Evolutionary conservation across 2,113 vertebrate genomes (phyloP), one percentile per base, ranked within the genome.

Genomic region (Eptesicus fuscus): DNA sequence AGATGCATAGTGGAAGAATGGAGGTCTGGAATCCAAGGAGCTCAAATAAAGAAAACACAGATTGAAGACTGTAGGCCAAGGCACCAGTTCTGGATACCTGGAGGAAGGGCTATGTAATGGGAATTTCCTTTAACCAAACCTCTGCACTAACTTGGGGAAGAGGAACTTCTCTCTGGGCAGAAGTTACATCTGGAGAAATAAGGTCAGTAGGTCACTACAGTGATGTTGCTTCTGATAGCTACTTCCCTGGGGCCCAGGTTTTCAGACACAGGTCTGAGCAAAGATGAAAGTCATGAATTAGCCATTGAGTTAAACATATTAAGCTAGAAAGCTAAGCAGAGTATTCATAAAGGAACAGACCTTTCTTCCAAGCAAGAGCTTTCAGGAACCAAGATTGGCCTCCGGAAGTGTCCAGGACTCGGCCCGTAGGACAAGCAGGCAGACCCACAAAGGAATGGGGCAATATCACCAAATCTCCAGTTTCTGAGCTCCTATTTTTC

Each of bases 11-110:
- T 51, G 12, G 35, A 23, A 61, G 14, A 73, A 63, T 93, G 59
- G 17, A 76, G 73, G 73, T 76, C 42, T 49, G 28, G 42, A 32
- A 76, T 76, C 44, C 44, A 76, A 32, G 44, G 44, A 76, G 28
- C 73, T 76, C 73, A 76, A 76, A 32, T 49, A 76, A 76, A 76
- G 77, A 88, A 71, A 67, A 32, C 25, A 9, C 44, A 94, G 89
- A 70, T 1, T 20, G 23, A 88, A 37, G 56, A 49, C 7, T 10
- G 0, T 32, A 42, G 37, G 44, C 16, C 1, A 42, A 79, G 30
- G 32, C 9, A 44, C 17, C n/a, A 17, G n/a, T 23, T 70, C 9
- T 30, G 32, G 47, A n/a, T 56, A 35, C 71, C 30, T 49, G 35
- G 3, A 47, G 5, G 4, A 35, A 73, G 40, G 14, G n/a, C 67